These are phyloP conservation scores for Chascanopsetta lugubris DNA, from an alignment of 2,113 vertebrate genomes.

Conservation along the genomic window DNA sequence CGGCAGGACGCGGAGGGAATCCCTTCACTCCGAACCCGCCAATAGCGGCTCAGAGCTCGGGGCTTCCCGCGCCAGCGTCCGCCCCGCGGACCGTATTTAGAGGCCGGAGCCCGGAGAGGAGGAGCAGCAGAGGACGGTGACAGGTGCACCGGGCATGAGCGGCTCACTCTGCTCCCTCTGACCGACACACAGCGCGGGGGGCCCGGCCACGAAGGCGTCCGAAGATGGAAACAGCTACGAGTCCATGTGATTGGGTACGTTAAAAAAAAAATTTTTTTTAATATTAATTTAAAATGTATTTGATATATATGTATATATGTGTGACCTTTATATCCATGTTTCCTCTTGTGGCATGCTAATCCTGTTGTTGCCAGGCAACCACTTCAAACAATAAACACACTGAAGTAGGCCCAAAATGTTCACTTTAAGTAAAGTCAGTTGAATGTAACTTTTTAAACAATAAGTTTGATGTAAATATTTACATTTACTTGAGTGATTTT, in stretches of 20 bases:
- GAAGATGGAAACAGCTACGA: constrained; percentile 1
- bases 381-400: constrained; percentile 45
- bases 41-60: constrained; percentile 59
- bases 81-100: constrained; percentile 79
- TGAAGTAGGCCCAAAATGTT: not conserved
- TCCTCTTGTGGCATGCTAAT: constrained; percentile 18
- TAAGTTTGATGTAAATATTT: too few relatives aligned
- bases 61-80: constrained; percentile 82
- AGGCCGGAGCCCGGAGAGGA: constrained; percentile 6
- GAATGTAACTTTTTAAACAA: not conserved
- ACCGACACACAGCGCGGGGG: not conserved
- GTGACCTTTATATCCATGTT: too few relatives aligned
- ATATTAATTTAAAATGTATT: too few relatives aligned
- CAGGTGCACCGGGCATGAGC: constrained; percentile 56
- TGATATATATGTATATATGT: not conserved
- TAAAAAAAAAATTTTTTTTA: constrained; percentile 28
- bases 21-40: constrained; percentile 60
- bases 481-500: too few relatives aligned
- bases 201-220: constrained; percentile 16
- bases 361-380: constrained; percentile 54
- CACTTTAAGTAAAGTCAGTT: too few relatives aligned
- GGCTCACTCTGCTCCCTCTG: not conserved
- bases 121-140: constrained; percentile 12
- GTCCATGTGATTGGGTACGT: constrained; percentile 68
- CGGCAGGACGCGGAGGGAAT: constrained; percentile 56